Base-by-base conservation (phyloP, 2,797 vertebrate genomes). In the Cirrhinus mrigala region DNA sequence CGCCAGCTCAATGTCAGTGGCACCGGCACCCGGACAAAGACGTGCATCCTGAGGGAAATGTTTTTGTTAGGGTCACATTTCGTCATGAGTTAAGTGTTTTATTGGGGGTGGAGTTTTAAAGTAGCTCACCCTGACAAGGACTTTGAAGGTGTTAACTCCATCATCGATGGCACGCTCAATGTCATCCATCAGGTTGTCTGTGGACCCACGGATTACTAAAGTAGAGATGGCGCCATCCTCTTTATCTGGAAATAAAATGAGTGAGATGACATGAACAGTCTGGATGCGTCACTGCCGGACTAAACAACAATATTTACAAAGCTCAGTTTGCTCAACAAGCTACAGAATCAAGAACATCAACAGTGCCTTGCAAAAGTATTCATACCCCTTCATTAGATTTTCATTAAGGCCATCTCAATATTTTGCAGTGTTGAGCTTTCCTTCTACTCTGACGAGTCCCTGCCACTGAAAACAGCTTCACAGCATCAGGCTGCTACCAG, bases 141-240 rank as follows among this genome's bases (percentile, higher is more conserved):
- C 96, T 96, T 99, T 99, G 92, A 99, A 99, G 87, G 97, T 99
- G 90, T 99, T 99, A 80, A 99, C 98, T 2, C 96, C 98, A 88
- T 99, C 98, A 86, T 99, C 98, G 2, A 99, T 93, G 15, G 98
- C 98, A 87, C 98, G 95, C 92, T 99, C 98, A 70, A 99, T 96
- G 81, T 99, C 98, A 90, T 99, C 98, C 98, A 99, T 98, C 84
- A 98, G 94, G 88, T 99, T 99, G 87, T 99, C 98, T 33, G 98
- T 99, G 84, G 98, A 99, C 48, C 98, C 98, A 91, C 98, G 96
- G 90, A 99, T 96, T 52, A 99, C 96, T 88, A 99, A 94, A 0
- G 98, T 99, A 20, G 98, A 96, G 90, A 99, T 97, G 84, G 96
- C 94, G 3, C 97, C 96, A 15, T 99, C 98, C 89, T 99, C 98